Base-by-base conservation (phyloP, 2,113 vertebrate genomes). In the Nothoprocta perdicaria region DNA sequence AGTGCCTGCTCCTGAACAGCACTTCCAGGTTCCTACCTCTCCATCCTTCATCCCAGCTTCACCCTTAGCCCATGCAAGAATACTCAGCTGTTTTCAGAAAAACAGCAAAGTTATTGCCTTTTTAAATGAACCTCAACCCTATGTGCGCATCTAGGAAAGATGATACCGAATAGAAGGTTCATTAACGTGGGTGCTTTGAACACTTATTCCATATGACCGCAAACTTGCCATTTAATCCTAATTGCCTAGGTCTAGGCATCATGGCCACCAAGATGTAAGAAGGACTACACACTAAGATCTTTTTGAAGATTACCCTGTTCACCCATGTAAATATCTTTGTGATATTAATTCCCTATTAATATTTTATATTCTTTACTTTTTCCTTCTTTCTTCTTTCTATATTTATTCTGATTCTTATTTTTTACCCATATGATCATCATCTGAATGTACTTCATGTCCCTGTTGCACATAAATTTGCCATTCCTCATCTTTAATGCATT, bases 1-100 rank as follows among this genome's bases (percentile, higher is more conserved):
- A 14, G 6, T 1, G 2, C 27, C 22, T 61, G 33, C 10, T 62
- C 6, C n/a, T 11, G 1, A 0, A 22, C 24, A 41, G 53, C 21
- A 27, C 23, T 61, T 23, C 45, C 53, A 33, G 8, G 3, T 48
- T 33, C 14, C 6, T 55, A 9, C 4, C 14, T 40, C 22, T 43
- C 29, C 11, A 4, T n/a, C 40, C 40, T 53, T 46, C 23, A 41
- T 27, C n/a, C 45, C n/a, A 24, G 27, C 22, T 55, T 73, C 40
- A 52, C 9, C 15, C 8, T 53, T 61, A 9, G 62, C 29, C 23
- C 38, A 31, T 26, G 2, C 29, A 5, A 22, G 48, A 31, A 40
- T 8, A 7, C 33, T 80, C 31, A 67, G 2, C n/a, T 68, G 27
- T 7, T 26, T 10, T 31, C 40, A 80, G 46, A 18, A 80, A 74